Base-by-base conservation (phyloP, 2,113 vertebrate species). In the Galbula dea region DNA sequence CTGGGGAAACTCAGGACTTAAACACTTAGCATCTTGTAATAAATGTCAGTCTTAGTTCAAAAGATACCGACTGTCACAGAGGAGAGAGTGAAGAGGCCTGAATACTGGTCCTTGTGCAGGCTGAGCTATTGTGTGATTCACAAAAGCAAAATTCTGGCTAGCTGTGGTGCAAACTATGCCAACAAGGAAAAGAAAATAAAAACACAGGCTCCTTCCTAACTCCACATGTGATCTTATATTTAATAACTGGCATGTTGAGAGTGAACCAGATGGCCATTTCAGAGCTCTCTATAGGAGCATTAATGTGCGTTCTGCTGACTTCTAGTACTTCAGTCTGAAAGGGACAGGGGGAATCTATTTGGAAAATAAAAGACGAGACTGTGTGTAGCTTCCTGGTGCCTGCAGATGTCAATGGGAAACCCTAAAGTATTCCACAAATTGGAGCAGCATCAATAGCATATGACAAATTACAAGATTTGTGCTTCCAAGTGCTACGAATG, bases 381-480 rank as follows among this genome's bases (percentile, higher is more conserved):
- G 4, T 34, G 6, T 3, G 2, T 55, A 48, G 27, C 32, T 82
- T 58, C 43, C 17, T 65, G n/a, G 45, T 76, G 17, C 37, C 36
- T 71, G n/a, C 26, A 46, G 0, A 2, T 52, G 21, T 58, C 29
- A 17, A 5, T 21, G 30, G 37, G 37, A 39, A 66, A 22, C 51
- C 6, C 45, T 11, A 7, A 65, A 24, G 57, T n/a, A 26, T 32
- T 54, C 16, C 9, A 32, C 54, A 43, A 22, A 30, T 34, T 2
- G 45, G 48, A 76, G 17, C 23, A 18, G 11, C 32, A 11, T 43
- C 34, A 29, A 32, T 71, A 58, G 19, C 6, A 0, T 18, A 1
- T 32, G 52, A 51, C 8, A 58, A 41, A 19, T n/a, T 1, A 1
- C 0, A 2, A 16, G 30, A 39, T 59, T 73, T 17, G 24, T 30